Conservation (phyloP, 2,113 vertebrate species). For the Prinia subflava region DNA sequence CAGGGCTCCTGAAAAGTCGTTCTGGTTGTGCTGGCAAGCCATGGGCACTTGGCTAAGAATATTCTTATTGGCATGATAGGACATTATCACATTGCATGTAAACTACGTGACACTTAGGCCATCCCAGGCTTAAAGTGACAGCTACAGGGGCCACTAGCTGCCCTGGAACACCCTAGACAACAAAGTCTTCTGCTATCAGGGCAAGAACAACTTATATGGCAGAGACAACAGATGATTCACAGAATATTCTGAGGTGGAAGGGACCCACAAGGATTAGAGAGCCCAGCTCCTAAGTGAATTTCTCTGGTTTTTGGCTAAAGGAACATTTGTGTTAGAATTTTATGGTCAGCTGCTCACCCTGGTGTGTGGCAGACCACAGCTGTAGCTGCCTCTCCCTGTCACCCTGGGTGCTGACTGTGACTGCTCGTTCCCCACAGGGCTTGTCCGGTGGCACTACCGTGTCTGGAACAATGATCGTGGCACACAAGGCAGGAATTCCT, state of each 20-base stretch:
- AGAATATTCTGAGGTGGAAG: background rate
- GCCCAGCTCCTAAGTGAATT: background rate
- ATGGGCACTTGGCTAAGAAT: background rate
- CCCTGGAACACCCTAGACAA: background rate
- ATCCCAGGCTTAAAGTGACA: background rate
- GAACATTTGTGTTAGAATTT: background rate
- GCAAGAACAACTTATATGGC: background rate
- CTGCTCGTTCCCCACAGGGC: slow-evolving; percentile 67
- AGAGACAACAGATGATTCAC: rapidly evolving
- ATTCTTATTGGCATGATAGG: background rate
- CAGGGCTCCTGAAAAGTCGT: background rate
- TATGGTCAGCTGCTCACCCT: background rate
- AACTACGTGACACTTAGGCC: background rate
- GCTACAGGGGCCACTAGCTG: background rate
- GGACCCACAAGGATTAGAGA: background rate
- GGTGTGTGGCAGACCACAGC: background rate
- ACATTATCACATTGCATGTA: background rate
- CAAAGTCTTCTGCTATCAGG: background rate
- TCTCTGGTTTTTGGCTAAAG: background rate
- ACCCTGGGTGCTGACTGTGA: background rate
- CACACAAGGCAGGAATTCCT: slow-evolving; percentile 80
- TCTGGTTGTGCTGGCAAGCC: background rate
- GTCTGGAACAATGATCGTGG: slow-evolving; percentile 86
- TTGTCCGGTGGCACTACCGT: slow-evolving; percentile 88
- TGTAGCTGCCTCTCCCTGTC: background rate